Conservation (phyloP, 2,113 vertebrate genomes). For the Sprattus sprattus region DNA sequence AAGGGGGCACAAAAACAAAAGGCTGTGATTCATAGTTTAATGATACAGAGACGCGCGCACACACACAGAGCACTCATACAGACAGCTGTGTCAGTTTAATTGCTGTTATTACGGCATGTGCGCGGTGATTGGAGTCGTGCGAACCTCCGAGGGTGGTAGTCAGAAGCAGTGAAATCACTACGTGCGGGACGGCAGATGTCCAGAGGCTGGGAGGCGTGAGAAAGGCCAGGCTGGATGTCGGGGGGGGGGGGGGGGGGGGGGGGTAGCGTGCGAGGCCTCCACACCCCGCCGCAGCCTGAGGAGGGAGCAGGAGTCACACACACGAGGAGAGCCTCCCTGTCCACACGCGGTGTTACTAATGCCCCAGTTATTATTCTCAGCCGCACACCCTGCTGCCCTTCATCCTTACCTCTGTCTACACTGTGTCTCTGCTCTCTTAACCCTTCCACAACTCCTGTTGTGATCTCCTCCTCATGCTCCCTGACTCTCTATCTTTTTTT, state of each 20-base stretch:
- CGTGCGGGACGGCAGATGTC: conserved; percentile 1
- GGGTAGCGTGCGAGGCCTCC: background rate
- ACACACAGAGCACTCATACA: background rate
- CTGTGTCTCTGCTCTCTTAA: background rate
- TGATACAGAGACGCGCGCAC: background rate
- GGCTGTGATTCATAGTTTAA: background rate
- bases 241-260: background rate
- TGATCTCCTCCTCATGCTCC: background rate
- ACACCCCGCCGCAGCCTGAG: no score
- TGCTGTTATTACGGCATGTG: background rate
- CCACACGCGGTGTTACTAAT: background rate
- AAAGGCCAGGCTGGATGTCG: background rate
- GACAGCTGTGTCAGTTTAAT: background rate
- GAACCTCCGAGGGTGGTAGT: background rate
- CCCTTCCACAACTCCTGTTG: background rate
- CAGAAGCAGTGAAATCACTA: background rate
- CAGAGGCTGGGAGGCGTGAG: background rate
- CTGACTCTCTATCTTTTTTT: background rate
- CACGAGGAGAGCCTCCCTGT: background rate
- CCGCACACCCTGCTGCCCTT: background rate
- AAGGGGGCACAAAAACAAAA: background rate
- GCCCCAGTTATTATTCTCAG: background rate
- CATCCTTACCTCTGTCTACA: background rate
- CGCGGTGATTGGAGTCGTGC: background rate
- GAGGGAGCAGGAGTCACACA: no score